Conservation (phyloP, 2,113 vertebrate genomes). For the Amphilophus citrinellus region DNA sequence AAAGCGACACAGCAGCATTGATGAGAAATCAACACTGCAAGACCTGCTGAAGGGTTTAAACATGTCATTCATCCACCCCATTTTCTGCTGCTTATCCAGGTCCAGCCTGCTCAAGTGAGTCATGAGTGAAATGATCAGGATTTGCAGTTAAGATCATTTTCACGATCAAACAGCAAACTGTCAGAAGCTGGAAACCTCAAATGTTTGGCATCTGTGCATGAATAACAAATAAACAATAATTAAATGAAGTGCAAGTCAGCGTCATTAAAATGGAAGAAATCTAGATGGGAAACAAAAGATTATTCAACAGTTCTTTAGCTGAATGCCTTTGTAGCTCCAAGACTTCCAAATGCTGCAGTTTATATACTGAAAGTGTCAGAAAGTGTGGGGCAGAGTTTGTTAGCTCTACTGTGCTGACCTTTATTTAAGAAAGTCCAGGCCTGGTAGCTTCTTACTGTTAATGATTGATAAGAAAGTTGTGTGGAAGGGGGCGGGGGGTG, state of each 20-base stretch:
- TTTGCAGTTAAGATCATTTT: background rate
- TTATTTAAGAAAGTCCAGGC: too few species aligned
- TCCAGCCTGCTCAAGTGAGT: background rate
- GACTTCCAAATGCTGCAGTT: background rate
- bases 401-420: background rate
- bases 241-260: background rate
- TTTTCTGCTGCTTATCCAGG: background rate
- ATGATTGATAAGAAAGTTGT: too few species aligned
- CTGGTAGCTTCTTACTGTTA: too few species aligned
- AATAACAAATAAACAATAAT: background rate
- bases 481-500: too few species aligned
- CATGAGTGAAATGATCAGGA: background rate
- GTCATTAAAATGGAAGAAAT: background rate
- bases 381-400: background rate
- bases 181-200: background rate
- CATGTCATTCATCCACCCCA: background rate
- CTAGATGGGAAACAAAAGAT: background rate
- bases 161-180: background rate
- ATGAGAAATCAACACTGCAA: background rate
- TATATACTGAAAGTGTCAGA: background rate
- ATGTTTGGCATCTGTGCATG: background rate
- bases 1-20: background rate
- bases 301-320: background rate
- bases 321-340: background rate
- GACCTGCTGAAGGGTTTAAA: background rate